Conservation (phyloP, 2,113 vertebrate genomes). For the Eulacestoma nigropectus region DNA sequence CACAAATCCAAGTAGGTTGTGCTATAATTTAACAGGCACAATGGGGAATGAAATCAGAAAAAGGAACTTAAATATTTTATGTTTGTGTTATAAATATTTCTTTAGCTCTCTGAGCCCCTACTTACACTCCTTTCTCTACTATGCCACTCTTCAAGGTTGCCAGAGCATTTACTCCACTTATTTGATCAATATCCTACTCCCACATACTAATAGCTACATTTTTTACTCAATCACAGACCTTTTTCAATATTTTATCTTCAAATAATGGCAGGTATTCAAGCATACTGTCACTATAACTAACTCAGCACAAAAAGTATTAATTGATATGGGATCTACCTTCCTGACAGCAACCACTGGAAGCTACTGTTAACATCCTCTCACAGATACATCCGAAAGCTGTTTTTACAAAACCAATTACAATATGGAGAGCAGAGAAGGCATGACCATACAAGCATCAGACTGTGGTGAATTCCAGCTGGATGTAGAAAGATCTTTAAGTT, state of each 20-base stretch:
- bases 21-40: background rate
- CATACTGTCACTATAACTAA: background rate
- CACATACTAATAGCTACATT: background rate
- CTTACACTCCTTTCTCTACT: background rate
- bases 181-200: background rate
- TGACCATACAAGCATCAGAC: background rate
- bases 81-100: background rate
- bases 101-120: background rate
- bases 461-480: background rate
- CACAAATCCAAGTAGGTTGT: background rate
- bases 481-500: background rate
- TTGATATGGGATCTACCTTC: background rate
- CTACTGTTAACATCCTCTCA: background rate
- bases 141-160: background rate
- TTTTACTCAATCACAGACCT: background rate
- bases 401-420: background rate
- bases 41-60: background rate
- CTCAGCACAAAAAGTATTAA: background rate
- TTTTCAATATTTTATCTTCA: background rate
- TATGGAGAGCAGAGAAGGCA: background rate
- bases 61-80: background rate
- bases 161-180: background rate
- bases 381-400: fast-evolving
- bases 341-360: background rate
- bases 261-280: background rate